phyloP scores from a whole-genome alignment of 2,888 invertebrate species.

The Polyommatus icarus region DNA sequence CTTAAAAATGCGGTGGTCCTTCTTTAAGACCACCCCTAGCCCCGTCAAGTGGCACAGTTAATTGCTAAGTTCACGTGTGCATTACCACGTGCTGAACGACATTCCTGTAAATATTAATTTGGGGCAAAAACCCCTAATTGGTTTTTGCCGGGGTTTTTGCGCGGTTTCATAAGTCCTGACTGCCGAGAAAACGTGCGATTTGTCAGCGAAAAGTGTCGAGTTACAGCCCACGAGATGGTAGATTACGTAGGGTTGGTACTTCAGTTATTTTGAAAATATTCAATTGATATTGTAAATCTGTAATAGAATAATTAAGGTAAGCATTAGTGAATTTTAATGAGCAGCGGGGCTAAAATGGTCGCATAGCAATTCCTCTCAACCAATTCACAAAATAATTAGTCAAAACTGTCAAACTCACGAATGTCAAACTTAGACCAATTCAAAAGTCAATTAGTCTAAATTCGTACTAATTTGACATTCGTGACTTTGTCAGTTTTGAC shows the following conservation, averaged over 20 bases:
- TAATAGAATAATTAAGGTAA: not conserved
- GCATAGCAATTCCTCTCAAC: too few species aligned
- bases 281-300: too few species aligned
- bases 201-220: slow-evolving; percentile 80
- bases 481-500: too few species aligned
- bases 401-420: too few species aligned
- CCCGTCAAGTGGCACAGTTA: slow-evolving; percentile 56
- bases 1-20: slow-evolving; percentile 5
- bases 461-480: too few species aligned
- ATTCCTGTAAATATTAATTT: slow-evolving; percentile 77
- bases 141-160: slow-evolving; percentile 74
- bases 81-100: slow-evolving; percentile 71
- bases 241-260: slow-evolving; percentile 67
- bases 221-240: slow-evolving; percentile 76
- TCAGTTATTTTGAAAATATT: slow-evolving; percentile 33
- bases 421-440: too few species aligned
- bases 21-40: slow-evolving; percentile 59
- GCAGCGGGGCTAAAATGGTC: too few species aligned
- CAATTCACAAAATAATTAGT: too few species aligned
- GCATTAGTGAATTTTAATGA: too few species aligned
- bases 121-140: slow-evolving; percentile 72
- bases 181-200: slow-evolving; percentile 76
- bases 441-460: too few species aligned
- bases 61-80: slow-evolving; percentile 72
- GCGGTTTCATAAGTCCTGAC: slow-evolving; percentile 59